Evolutionary conservation across 2,888 invertebrate species (phyloP).

Genomic region (Temnothorax unifasciatus): DNA sequence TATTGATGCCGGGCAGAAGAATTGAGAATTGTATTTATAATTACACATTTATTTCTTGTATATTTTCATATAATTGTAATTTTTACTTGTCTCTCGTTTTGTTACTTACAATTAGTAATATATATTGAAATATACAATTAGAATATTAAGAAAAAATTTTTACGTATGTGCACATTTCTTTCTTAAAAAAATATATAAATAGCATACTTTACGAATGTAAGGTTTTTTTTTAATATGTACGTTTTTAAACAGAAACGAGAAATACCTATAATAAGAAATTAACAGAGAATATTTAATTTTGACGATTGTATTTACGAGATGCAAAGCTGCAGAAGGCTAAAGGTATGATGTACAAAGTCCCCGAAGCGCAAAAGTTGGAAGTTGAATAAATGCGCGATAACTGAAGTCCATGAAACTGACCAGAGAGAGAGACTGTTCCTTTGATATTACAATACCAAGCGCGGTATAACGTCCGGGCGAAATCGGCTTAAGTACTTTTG

Average conservation of each 20-base stretch:
- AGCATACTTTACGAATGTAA: background rate
- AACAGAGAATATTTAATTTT: conserved; percentile 13
- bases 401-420: conserved; percentile 64
- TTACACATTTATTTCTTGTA: background rate
- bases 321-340: background rate
- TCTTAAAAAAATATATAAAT: background rate
- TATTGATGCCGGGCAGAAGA: background rate
- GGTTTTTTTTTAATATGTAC: background rate
- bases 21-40: background rate
- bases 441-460: conserved; percentile 68
- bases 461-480: conserved; percentile 66
- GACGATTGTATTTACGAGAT: conserved; percentile 3
- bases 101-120: background rate
- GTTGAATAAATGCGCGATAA: conserved; percentile 64
- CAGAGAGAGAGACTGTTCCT: conserved; percentile 68
- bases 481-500: conserved; percentile 82
- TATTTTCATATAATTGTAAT: background rate
- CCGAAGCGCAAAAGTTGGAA: conserved; percentile 64
- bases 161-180: background rate
- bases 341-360: conserved; percentile 54
- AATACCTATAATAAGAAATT: background rate
- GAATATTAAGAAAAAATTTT: background rate
- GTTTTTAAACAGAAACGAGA: background rate
- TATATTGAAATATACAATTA: background rate
- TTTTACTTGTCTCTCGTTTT: background rate